Conservation (phyloP, 2,113 vertebrate genomes). For the Steatornis caripensis region DNA sequence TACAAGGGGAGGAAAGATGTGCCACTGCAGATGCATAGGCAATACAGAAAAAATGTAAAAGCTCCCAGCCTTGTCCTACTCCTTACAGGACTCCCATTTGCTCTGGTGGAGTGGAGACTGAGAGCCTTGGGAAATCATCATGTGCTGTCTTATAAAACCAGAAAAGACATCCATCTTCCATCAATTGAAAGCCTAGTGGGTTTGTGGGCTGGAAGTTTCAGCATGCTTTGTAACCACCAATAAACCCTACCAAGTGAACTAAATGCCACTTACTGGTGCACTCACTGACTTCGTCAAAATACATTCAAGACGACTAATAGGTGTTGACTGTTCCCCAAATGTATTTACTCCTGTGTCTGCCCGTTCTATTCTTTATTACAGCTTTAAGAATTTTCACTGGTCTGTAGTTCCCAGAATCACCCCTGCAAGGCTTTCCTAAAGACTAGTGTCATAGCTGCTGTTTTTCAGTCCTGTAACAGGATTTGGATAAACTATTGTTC, state of each 20-base stretch:
- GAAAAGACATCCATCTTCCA: neutral
- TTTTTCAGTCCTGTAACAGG: neutral
- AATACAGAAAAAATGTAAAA: neutral
- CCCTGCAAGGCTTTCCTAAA: neutral
- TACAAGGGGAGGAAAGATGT: neutral
- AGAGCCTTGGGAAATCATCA: neutral
- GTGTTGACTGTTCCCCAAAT: neutral
- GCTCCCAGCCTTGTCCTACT: neutral
- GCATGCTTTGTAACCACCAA: neutral
- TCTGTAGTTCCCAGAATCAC: neutral
- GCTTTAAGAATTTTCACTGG: neutral
- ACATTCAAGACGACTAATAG: neutral
- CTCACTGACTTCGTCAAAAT: neutral
- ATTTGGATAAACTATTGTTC: neutral
- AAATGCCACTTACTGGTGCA: accelerated
- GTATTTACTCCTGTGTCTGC: neutral
- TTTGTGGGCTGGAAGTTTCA: neutral
- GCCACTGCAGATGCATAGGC: neutral
- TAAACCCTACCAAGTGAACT: neutral
- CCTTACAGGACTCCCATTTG: neutral
- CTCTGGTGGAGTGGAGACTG: neutral
- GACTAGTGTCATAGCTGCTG: neutral
- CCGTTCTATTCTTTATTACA: neutral
- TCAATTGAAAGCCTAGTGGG: neutral
- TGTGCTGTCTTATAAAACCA: neutral